These are phyloP conservation scores for Trigoniulus corallinus DNA, from an alignment of 1,140 invertebrate species.

Conservation along the genomic window DNA sequence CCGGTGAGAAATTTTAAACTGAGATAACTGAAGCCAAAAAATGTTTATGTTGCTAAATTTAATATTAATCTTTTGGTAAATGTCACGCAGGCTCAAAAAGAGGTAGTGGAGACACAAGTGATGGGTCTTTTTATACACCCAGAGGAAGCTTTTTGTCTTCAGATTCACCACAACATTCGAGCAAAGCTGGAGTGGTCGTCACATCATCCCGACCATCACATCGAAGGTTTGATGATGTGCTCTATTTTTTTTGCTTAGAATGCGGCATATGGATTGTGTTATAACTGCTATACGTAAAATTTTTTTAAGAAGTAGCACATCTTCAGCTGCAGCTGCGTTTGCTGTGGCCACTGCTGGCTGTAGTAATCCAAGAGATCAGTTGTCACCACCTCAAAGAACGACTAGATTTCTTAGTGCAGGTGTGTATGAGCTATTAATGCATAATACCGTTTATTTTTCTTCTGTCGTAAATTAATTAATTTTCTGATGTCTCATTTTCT, in stretches of 20 bases:
- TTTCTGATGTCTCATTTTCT: too few species aligned
- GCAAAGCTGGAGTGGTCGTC: constrained; percentile 76
- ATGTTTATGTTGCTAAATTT: not conserved
- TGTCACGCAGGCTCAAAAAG: not conserved
- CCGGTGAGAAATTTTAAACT: not conserved
- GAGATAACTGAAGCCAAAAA: not conserved
- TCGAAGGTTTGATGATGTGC: constrained; percentile 56
- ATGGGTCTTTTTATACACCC: constrained; percentile 16
- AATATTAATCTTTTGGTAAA: not conserved
- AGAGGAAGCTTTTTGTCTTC: constrained; percentile 17
- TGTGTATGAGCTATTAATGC: not conserved
- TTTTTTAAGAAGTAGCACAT: constrained; percentile 60
- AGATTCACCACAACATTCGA: constrained; percentile 35
- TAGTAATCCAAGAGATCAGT: constrained; percentile 50
- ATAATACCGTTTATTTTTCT: not conserved
- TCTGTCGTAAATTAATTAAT: not conserved
- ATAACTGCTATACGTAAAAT: constrained; percentile 3
- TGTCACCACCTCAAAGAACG: constrained; percentile 3
- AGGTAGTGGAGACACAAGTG: constrained; percentile 7
- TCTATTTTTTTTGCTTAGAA: constrained; percentile 3
- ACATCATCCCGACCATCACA: constrained; percentile 78
- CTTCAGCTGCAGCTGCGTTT: constrained; percentile 75
- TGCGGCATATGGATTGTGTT: too few species aligned
- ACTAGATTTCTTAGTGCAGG: constrained; percentile 2
- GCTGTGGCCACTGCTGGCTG: constrained; percentile 80